Conservation (phyloP, 2,797 vertebrate genomes). For the Bradypus variegatus region DNA sequence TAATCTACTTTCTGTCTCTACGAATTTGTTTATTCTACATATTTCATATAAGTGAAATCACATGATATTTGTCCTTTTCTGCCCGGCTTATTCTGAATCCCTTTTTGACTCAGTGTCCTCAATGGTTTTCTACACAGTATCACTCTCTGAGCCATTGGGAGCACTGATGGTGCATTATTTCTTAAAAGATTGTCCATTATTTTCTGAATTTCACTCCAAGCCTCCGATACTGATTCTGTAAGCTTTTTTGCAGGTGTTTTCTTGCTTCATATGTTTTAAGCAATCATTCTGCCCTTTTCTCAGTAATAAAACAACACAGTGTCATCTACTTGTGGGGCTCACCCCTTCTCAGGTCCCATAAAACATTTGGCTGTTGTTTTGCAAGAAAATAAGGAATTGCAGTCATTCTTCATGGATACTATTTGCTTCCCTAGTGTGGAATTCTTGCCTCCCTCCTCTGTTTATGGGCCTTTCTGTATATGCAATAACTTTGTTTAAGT, state of each 20-base stretch:
- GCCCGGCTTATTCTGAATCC: neutral
- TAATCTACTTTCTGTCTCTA: too few relatives aligned
- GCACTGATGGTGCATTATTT: neutral
- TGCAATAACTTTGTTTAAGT: neutral
- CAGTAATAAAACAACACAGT: neutral
- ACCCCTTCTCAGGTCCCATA: neutral
- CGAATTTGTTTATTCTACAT: too few relatives aligned
- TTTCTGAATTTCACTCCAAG: neutral
- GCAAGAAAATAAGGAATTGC: slow-evolving; percentile 1
- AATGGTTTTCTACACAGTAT: neutral
- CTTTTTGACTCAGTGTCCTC: neutral
- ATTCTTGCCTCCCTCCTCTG: neutral
- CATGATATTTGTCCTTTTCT: too few relatives aligned
- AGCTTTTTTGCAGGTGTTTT: neutral
- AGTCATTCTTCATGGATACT: neutral
- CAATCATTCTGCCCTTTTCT: neutral
- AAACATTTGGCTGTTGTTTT: neutral
- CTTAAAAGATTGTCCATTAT: neutral
- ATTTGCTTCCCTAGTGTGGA: neutral
- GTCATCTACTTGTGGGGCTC: neutral
- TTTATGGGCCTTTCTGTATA: neutral
- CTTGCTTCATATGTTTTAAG: neutral
- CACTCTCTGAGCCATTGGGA: neutral
- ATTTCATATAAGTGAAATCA: too few relatives aligned
- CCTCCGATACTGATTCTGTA: neutral